Evolutionary conservation across 1,140 invertebrate genomes (phyloP), one percentile per base, ranked within the genome.

Genomic region (Ceratitis capitata): DNA sequence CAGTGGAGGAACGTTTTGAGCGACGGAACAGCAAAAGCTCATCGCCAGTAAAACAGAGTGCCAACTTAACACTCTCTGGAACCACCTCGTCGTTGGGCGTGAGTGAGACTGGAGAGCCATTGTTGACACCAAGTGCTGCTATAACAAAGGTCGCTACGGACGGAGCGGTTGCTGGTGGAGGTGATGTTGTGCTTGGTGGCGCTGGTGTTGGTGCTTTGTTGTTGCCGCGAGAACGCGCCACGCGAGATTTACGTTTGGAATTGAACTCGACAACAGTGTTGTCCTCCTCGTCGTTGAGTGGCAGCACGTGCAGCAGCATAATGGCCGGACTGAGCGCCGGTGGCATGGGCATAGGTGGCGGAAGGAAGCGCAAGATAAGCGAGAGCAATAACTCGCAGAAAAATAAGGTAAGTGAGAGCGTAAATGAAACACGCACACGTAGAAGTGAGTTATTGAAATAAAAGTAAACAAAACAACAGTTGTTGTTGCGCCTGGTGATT

Each of bases 281-380:
- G n/a, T n/a, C n/a, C n/a, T n/a, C n/a, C n/a, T n/a, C 58, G n/a
- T n/a, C 64, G 74, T 88, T 89, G 84, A 87, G 85, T 45, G 47
- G 74, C 85, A 84, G 84, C 69, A 88, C 88, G 87, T 90, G 90
- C 89, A 89, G 91, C 64, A 89, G 88, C 83, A 87, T 88, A 29
- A 88, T 85, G 23, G 84, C 86, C 3, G 85, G 87, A 86, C 9
- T 47, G 6, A 83, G 85, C 61, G 87, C 85, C 86, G 87, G 87
- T 35, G 82, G 86, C n/a, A 86, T 85, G 23, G 88, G 88, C 89
- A 90, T 10, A 87, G 90, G 56, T 86, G 90, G 84, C 84, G 92
- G 74, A 92, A 93, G 83, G 91, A 94, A 87, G 58, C 88, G 85
- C 90, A 94, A 89, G 92, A 93, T 87, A 91, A 94, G 88, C 88